Base-by-base conservation (phyloP, 2,797 vertebrate species). In the Cyclura pinguis region DNA sequence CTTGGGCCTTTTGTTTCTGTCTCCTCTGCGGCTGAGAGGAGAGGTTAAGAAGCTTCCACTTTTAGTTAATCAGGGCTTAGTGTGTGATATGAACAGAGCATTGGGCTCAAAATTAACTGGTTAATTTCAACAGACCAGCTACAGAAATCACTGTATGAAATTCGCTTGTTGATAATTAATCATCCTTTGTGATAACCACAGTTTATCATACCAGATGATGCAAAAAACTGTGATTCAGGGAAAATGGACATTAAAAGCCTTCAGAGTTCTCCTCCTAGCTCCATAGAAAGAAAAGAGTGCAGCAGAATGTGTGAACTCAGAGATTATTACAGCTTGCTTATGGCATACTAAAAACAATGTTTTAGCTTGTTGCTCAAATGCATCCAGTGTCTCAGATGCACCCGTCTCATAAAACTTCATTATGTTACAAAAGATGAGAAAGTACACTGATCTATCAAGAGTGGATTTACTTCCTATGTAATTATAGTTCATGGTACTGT, bases 401-500 rank as follows among this genome's bases (percentile, higher is more conserved):
- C 1, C 38, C 42, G 14, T 77, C 52, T 42, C 73, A 59, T 86
- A 76, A 59, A 86, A 77, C 57, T 16, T 76, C 52, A 29, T 42
- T 9, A n/a, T 85, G 50, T 69, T 67, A 52, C 50, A 35, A 50
- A 22, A 47, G 16, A 62, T 6, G 29, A 78, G 3, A 64, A 64
- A n/a, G 0, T 78, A 55, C 76, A 29, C 74, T 22, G 29, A 64
- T 42, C 12, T 52, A 47, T 35, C 32, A 55, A 32, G 55, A 55
- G 67, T 18, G 9, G 14, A 38, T 69, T 12, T 67, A n/a, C 29
- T 88, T 73, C 69, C 52, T 52, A 42, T 42, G 24, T 20, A 20
- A 10, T 27, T 72, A 13, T 52, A 67, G 6, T 22, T 29, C 88
- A 87, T 88, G n/a, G 92, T 92, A 84, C 14, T 14, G 93, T 89